Base-by-base conservation (phyloP, 1,140 invertebrate genomes). In the Calosoma granatense region DNA sequence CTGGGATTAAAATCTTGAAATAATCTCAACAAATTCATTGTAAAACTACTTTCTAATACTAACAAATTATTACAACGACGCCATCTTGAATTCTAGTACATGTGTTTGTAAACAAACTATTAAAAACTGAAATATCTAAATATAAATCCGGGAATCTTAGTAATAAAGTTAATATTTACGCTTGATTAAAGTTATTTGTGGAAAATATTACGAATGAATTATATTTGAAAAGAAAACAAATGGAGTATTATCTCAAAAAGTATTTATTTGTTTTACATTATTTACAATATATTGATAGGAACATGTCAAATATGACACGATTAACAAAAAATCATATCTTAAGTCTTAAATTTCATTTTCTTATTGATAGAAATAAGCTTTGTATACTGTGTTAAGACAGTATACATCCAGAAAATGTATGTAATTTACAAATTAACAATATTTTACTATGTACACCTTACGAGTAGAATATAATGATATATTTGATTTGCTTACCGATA, bases 1-100 rank as follows among this genome's bases (percentile, higher is more conserved):
- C 90, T 92, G 59, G 90, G 89, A 81, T 94, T 93, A 71, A 93
- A 94, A 74, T 93, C 90, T 75, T 91, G 87, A 76, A 92, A 92
- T 63, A 93, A 72, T 65, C 86, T 86, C 77, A 92, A 88, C 64
- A 93, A 80, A 83, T 93, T 92, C 90, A 90, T 91, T 60, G 6
- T 47, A 47, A 47, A 6, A 4, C 15, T 11, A 47, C 3, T 4
- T 17, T 4, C 41, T 11, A 47, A 12, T 36, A 36, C 4, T 12
- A 17, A 47, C 15, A 17, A 47, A 9, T 17, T 12, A 12, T 47
- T 17, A 47, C 3, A 4, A 6, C 41, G 17, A 3, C 41, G 41
- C 41, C 41, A 47, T 47, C 17, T 47, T 47, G 41, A 30, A 30
- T 47, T 36, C n/a, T n/a, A 36, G 26, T n/a, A n/a, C n/a, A n/a